Base-by-base conservation (phyloP, 2,113 vertebrate species). In the Macheiramphus alcinus region DNA sequence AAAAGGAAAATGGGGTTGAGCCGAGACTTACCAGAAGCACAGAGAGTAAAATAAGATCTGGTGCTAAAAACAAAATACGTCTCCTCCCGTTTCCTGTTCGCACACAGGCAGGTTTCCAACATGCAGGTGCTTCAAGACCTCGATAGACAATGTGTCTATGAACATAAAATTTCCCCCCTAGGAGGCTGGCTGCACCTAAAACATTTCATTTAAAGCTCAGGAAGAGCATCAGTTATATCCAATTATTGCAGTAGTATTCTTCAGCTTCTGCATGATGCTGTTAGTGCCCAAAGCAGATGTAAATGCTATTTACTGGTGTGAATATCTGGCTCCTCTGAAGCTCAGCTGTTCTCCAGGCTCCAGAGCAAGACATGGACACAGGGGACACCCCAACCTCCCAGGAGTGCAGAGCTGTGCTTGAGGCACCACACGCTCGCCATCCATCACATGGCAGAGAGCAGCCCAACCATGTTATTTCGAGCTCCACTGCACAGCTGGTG, bases 401-500 rank as follows among this genome's bases (percentile, higher is more conserved):
- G 83, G 66, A 53, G 22, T 27, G 52, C 80, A 20, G 75, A 38
- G 47, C 52, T 58, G 43, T 9, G 16, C 72, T 50, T 5, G 7
- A n/a, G 55, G 40, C 53, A 52, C 25, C 7, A 1, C 56, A 18
- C 3, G 4, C 16, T 40, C 6, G 0, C 71, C 11, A 10, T 12
- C 76, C 85, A 48, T 80, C 83, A 27, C 53, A 6, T 0, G 7
- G 88, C 56, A 66, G 7, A 40, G 23, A 78, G 40, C 72, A 79
- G 61, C 66, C 52, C 7, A 2, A 29, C 43, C 47, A 3, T 2
- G 0, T 13, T 7, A 42, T 20, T 55, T 52, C 0, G 0, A 47
- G 50, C 58, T 66, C 67, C 9, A 1, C 50, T 6, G 80, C 59
- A 25, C 80, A 43, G 47, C 66, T 43, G 47, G 67, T 42, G 42